Conservation (phyloP, 1,140 invertebrate genomes). For the Drosophila pandora region DNA sequence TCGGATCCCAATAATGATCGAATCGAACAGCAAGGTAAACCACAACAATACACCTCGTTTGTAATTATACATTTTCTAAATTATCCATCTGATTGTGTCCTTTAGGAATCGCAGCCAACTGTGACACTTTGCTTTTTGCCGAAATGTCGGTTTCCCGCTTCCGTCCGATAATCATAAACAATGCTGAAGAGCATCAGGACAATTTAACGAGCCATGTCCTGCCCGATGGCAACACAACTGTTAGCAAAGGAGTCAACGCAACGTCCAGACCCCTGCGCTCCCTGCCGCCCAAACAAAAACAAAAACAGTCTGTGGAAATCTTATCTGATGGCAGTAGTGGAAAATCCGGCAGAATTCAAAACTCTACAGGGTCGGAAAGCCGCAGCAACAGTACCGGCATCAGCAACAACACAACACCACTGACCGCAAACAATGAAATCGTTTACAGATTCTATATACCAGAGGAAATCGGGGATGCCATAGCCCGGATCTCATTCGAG, state of each 20-base stretch:
- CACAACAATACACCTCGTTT: background rate
- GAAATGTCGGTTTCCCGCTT: constrained; percentile 77
- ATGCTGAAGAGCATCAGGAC: constrained; percentile 60
- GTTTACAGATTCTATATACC: constrained; percentile 84
- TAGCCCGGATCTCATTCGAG: constrained; percentile 61
- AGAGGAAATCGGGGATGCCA: constrained; percentile 63
- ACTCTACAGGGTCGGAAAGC: constrained; percentile 23
- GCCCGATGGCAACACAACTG: constrained; percentile 13
- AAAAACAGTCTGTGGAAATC: constrained; percentile 2
- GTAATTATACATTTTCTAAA: background rate
- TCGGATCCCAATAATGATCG: constrained; percentile 88
- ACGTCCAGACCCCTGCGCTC: constrained; percentile 29
- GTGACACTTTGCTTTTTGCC: constrained; percentile 81
- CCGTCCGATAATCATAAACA: constrained; percentile 68
- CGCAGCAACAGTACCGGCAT: constrained; percentile 9
- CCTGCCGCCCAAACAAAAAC: constrained; percentile 32
- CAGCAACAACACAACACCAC: constrained; percentile 1
- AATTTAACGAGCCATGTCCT: constrained; percentile 57
- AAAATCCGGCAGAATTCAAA: constrained; percentile 15
- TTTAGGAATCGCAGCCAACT: constrained; percentile 84
- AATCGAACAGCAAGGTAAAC: constrained; percentile 89
- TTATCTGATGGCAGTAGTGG: constrained; percentile 6
- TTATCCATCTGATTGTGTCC: background rate
- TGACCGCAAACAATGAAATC: constrained; percentile 65
- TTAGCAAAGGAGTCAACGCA: constrained; percentile 1